Conservation (phyloP, 1,140 invertebrate species). For the Drosophila parabipectinata region DNA sequence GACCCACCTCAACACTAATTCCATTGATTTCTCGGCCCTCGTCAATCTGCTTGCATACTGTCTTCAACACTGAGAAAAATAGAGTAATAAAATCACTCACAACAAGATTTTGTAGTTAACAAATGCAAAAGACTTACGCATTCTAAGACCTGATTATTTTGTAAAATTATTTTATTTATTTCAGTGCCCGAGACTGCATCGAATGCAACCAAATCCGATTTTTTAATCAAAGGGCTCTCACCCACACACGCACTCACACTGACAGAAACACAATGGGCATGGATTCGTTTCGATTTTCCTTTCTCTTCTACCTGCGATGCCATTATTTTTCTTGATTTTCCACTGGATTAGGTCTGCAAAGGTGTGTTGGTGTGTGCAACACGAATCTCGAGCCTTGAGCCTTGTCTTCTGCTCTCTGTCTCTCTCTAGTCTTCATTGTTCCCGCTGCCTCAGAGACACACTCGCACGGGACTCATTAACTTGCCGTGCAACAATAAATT, state of each 20-base stretch:
- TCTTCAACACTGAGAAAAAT: background rate
- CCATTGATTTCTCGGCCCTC: conserved; percentile 27
- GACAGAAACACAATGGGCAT: conserved; percentile 20
- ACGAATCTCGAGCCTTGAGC: conserved; percentile 6
- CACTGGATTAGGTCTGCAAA: conserved; percentile 68
- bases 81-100: background rate
- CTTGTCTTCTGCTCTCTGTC: background rate
- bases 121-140: no score
- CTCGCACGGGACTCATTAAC: conserved; percentile 62
- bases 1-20: conserved; percentile 62
- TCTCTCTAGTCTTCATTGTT: conserved; percentile 48
- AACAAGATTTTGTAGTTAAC: background rate
- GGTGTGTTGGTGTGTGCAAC: conserved; percentile 44
- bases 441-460: conserved; percentile 17
- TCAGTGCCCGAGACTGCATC: conserved; percentile 3
- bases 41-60: background rate
- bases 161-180: background rate
- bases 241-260: conserved; percentile 33
- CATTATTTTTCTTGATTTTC: conserved; percentile 77
- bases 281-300: conserved; percentile 7
- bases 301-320: conserved; percentile 40
- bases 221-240: conserved; percentile 47
- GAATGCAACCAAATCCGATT: conserved; percentile 47
- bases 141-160: no score
- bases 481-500: conserved; percentile 78